Base-by-base conservation (phyloP, 2,888 invertebrate species). In the Euplexia lucipara region DNA sequence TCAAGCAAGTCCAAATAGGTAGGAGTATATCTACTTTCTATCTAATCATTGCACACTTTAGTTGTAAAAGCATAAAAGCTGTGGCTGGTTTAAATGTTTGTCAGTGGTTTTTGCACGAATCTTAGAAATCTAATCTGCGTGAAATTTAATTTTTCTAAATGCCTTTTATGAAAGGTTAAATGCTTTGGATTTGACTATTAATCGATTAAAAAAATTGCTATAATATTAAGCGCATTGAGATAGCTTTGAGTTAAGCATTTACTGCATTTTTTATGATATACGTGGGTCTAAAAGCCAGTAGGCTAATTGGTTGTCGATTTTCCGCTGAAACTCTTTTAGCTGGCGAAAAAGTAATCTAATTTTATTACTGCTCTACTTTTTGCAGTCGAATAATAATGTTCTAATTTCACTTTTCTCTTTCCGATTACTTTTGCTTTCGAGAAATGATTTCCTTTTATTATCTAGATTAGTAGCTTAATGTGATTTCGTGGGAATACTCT, bases 101-200 rank as follows among this genome's bases (percentile, higher is more conserved):
- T 18, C 35, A 41, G 12, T 83, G n/a, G 88, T 90, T 88, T 87
- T 82, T 83, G 75, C 84, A 83, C 83, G 83, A 87, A 86, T 85
- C 82, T 82, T 86, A 16, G 35, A 86, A 88, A 86, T 87, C 85
- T 81, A 71, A 87, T 83, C 78, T 85, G 86, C 93, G 90, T 93
- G 91, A 93, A 94, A 94, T 92, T 90, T 87, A 90, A 90, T 92
- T 91, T 90, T 88, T 79, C 86, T 18, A 85, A 91, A 89, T 87
- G 83, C 83, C 80, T 90, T 83, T 85, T 85, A 90, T 90, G 86
- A 87, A 85, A 74, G 78, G 67, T 66, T 76, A 75, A 78, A 63
- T 70, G 75, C 57, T 79, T 79, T 78, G 59, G 58, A 62, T 54
- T 39, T 44, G 20, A 41, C 51, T 58, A 34, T 42, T 51, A 47